These are phyloP conservation scores for Cranoglanis bouderius DNA, from an alignment of 2,113 vertebrate species.

Conservation along the genomic window DNA sequence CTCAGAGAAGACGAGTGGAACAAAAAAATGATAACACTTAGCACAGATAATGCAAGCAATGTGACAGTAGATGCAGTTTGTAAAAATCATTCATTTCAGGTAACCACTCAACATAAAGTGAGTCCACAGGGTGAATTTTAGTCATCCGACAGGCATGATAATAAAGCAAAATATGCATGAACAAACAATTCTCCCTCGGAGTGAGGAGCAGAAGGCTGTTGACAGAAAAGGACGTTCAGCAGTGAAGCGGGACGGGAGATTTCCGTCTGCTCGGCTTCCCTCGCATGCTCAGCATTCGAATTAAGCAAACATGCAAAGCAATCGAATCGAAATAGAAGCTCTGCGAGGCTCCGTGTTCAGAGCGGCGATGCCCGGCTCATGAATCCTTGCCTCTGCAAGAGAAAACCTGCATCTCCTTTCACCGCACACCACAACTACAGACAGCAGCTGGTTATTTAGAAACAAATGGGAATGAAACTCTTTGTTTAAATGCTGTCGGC, in stretches of 20 bases:
- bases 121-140: background rate
- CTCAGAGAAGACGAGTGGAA: no score
- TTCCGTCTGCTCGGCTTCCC: background rate
- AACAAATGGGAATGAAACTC: background rate
- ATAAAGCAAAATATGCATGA: background rate
- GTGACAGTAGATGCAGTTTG: background rate
- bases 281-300: conserved; percentile 12
- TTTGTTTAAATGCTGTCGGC: background rate
- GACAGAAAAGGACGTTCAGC: conserved; percentile 14
- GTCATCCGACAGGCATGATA: background rate
- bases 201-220: background rate
- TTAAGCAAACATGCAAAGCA: background rate
- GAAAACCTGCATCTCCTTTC: background rate
- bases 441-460: background rate
- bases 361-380: background rate
- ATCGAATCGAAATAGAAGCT: background rate
- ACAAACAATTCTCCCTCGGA: background rate
- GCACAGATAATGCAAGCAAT: no score
- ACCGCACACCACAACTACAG: background rate
- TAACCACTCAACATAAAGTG: background rate
- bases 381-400: background rate
- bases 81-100: background rate
- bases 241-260: background rate
- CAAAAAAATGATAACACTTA: no score
- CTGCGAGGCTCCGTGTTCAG: background rate